A percentile compares a stretch with the other conserved stretches of the same genome.
These are phyloP conservation scores for Vultur gryphus DNA, from an alignment of 2,797 vertebrate genomes.

Conservation along the genomic window DNA sequence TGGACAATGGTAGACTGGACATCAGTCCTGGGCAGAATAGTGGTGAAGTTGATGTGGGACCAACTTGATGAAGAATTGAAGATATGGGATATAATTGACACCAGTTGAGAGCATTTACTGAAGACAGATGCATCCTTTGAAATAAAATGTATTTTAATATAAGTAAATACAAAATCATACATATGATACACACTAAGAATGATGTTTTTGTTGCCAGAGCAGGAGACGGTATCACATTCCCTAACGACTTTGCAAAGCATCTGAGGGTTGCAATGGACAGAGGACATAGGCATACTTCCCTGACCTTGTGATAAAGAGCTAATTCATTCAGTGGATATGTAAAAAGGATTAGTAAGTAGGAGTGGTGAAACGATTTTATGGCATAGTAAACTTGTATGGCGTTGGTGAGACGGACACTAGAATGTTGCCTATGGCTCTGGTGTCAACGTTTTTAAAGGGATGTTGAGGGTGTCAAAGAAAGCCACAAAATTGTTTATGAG, in stretches of 20 bases:
- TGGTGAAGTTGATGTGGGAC: not conserved
- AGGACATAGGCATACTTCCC: not conserved
- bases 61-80: not conserved
- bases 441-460: not conserved
- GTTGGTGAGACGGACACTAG: not conserved
- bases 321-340: not conserved
- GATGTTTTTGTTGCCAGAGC: not conserved
- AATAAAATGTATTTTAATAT: not conserved
- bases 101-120: fast-evolving
- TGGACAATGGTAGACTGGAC: not conserved
- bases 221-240: not conserved
- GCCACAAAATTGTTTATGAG: not conserved
- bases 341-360: not conserved
- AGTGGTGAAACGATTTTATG: not conserved
- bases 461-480: not conserved
- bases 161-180: not conserved
- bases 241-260: not conserved
- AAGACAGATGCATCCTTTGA: not conserved
- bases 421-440: not conserved
- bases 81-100: not conserved
- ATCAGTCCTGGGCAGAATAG: not conserved
- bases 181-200: not conserved
- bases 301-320: constrained; percentile 15
- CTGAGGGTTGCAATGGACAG: not conserved
- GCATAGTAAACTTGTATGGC: not conserved